These are phyloP conservation scores for Barypeithes pellucidus DNA, from an alignment of 2,888 invertebrate species.

Conservation along the genomic window DNA sequence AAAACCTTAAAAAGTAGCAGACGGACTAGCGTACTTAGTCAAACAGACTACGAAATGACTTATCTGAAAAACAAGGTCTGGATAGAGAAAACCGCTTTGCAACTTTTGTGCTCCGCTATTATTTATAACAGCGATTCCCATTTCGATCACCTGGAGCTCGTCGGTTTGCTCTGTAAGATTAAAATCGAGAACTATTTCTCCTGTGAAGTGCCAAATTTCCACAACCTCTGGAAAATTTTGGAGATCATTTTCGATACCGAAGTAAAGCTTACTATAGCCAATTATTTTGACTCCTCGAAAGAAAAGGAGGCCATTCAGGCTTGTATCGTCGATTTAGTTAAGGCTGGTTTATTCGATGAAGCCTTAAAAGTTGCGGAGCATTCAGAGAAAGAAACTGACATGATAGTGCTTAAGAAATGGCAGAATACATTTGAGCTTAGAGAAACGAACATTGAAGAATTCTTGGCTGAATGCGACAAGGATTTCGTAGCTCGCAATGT, in stretches of 20 bases:
- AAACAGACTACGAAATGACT: slow-evolving; percentile 70
- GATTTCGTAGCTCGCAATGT: slow-evolving; percentile 77
- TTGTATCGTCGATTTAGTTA: slow-evolving; percentile 74
- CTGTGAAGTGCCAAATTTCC: slow-evolving; percentile 70
- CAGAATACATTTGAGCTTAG: slow-evolving; percentile 72
- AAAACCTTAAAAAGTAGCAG: slow-evolving; percentile 63
- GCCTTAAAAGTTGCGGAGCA: slow-evolving; percentile 76
- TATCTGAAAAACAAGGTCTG: slow-evolving; percentile 73
- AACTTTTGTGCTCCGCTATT: slow-evolving; percentile 76
- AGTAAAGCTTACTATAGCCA: slow-evolving; percentile 73
- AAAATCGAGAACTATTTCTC: slow-evolving; percentile 75
- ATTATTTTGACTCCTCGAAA: slow-evolving; percentile 62
- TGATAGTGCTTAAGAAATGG: slow-evolving; percentile 75
- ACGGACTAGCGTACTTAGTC: slow-evolving; percentile 62
- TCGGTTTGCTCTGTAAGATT: slow-evolving; percentile 75
- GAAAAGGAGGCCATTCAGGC: slow-evolving; percentile 72
- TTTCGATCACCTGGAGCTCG: slow-evolving; percentile 77
- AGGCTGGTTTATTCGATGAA: slow-evolving; percentile 72
- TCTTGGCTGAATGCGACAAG: slow-evolving; percentile 77
- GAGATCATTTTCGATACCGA: slow-evolving; percentile 67
- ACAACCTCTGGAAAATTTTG: slow-evolving; percentile 62
- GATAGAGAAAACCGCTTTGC: slow-evolving; percentile 75
- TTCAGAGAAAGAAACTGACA: slow-evolving; percentile 71
- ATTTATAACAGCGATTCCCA: slow-evolving; percentile 77
- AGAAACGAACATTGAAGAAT: slow-evolving; percentile 70